A percentile compares a stretch with the other conserved stretches of the same genome.
Evolutionary conservation across 1,140 invertebrate species (phyloP).

Genomic region (Micrasema minimum): DNA sequence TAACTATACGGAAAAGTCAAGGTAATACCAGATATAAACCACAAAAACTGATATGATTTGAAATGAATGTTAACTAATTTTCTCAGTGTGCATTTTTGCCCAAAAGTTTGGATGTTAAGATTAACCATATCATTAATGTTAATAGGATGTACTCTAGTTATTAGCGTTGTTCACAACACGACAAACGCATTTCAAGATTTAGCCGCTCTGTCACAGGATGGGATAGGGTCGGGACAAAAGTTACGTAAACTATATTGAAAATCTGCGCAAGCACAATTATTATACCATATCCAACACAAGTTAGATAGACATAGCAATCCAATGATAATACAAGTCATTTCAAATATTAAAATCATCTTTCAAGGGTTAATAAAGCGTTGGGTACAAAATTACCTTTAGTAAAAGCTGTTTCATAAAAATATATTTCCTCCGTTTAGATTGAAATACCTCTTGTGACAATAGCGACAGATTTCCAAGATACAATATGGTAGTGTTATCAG

Average conservation of each 20-base stretch:
- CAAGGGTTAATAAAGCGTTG: no score
- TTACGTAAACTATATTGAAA: background rate
- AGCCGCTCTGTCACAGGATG: background rate
- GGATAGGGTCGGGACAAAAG: background rate
- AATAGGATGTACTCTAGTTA: conserved; percentile 18
- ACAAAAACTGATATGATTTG: no score
- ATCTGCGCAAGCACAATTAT: conserved; percentile 8
- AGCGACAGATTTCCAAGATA: conserved; percentile 14
- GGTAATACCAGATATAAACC: no score
- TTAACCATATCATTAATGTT: conserved; percentile 6
- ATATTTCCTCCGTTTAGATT: background rate
- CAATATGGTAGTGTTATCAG: no score
- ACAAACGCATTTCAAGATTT: background rate
- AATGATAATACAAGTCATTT: no score
- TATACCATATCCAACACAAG: no score
- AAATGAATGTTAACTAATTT: no score
- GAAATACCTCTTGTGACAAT: conserved; percentile 9
- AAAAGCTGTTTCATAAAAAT: conserved; percentile 9
- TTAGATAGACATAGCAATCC: no score
- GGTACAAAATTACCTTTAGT: no score
- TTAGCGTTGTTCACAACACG: conserved; percentile 6
- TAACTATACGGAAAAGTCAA: no score
- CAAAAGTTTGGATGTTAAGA: background rate
- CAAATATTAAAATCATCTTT: no score
- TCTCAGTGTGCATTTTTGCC: no score